A percentile compares a stretch with the other conserved stretches of the same genome.
These are phyloP conservation scores for Sinella curviseta DNA, from an alignment of 1,140 invertebrate species.

Conservation along the genomic window DNA sequence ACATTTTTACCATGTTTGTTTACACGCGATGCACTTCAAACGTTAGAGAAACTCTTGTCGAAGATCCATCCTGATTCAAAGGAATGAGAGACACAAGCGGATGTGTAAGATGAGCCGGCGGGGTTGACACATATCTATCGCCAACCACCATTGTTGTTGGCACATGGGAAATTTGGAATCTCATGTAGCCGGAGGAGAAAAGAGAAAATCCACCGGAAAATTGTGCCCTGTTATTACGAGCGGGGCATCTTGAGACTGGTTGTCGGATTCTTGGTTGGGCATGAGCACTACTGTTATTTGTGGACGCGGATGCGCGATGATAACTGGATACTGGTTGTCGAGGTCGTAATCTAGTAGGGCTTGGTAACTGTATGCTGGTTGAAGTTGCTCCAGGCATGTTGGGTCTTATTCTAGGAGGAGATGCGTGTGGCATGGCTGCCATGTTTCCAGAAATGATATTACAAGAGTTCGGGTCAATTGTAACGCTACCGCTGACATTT, in stretches of 20 bases:
- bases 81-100: not conserved
- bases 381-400: not conserved
- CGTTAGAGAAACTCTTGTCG: not conserved
- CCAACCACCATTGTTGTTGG: not conserved
- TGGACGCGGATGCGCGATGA: not conserved
- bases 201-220: conserved; percentile 10
- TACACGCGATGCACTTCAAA: conserved; percentile 17
- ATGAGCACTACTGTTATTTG: not conserved
- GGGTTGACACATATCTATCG: not conserved
- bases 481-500: too few relatives aligned
- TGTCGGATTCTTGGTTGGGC: not conserved
- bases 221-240: not conserved
- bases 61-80: not conserved
- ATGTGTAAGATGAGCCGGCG: not conserved
- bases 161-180: not conserved
- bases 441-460: not conserved
- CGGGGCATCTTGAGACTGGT: not conserved
- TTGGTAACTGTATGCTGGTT: not conserved
- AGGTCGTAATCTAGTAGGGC: not conserved
- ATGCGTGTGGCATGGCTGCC: too few relatives aligned
- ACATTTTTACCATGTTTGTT: too few relatives aligned
- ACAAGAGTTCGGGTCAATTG: too few relatives aligned
- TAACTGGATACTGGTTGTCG: not conserved
- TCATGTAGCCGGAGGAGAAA: not conserved
- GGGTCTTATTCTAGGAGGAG: not conserved